Evolutionary conservation across 2,113 vertebrate species (phyloP).

Genomic region (Otus sunia): DNA sequence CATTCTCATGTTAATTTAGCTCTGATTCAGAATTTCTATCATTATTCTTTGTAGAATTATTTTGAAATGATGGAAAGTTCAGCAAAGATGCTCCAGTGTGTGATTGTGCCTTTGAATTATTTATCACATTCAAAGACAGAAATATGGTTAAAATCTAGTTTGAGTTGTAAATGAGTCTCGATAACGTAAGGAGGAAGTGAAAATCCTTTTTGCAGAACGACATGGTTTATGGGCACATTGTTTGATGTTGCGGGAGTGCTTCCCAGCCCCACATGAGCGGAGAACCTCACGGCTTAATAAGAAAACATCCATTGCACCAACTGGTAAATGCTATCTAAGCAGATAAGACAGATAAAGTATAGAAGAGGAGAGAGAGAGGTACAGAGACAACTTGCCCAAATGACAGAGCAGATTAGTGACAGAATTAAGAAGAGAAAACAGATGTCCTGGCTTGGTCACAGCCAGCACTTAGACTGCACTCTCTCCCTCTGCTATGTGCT

Average conservation of each 20-base stretch:
- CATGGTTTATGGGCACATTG: background rate
- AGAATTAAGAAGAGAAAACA: background rate
- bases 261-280: fast-evolving
- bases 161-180: conserved; percentile 47
- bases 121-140: conserved; percentile 53
- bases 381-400: background rate
- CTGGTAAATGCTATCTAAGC: background rate
- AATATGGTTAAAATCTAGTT: conserved; percentile 41
- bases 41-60: conserved; percentile 62
- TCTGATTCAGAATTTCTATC: conserved; percentile 57
- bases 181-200: background rate
- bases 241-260: background rate
- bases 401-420: background rate
- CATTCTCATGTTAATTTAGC: conserved; percentile 65
- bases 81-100: conserved; percentile 24
- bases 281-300: background rate
- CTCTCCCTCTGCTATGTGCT: background rate
- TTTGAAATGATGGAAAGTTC: conserved; percentile 50
- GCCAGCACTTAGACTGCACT: background rate
- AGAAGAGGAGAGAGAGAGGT: background rate
- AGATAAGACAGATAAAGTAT: background rate
- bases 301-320: background rate
- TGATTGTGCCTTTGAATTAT: conserved; percentile 68
- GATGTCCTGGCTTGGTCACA: background rate
- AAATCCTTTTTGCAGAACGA: background rate